Base-by-base conservation (phyloP, 2,797 vertebrate genomes). In the Cuculus canorus region DNA sequence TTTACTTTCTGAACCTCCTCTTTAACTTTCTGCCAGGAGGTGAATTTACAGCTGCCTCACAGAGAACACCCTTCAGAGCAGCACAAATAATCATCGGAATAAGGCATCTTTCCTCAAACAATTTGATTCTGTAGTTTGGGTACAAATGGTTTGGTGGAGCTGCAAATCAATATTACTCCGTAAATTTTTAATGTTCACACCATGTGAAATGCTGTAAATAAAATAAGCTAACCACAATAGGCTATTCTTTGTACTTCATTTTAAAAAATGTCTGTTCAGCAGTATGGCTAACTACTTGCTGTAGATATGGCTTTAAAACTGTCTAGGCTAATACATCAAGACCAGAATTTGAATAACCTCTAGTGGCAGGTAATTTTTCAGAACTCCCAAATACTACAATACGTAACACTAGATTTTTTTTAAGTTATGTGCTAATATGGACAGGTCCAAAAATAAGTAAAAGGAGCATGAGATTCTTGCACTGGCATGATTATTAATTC, bases 261-360 rank as follows among this genome's bases (percentile, higher is more conserved):
- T 96, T n/a, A 88, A 98, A 97, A 98, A 98, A 94, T 97, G 98
- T 96, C 97, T 94, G 96, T 96, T 98, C 98, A 98, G 98, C 98
- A 98, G 88, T 97, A 96, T 95, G 96, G 96, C 97, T 97, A 97
- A 98, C 97, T 97, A 97, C 97, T 96, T 28, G 93, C 97, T 96
- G 95, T 97, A 94, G 96, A 95, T 66, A 97, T 75, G 97, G 97
- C 97, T 98, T 97, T 98, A 98, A 98, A 98, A 93, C 98, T 97
- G 98, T 98, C 98, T 96, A 75, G 95, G 80, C 97, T 98, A 98
- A 98, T 98, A 98, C 97, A 98, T 98, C 98, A 98, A 97, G 90
- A 78, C 53, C 45, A 71, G 95, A 97, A 97, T 98, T 98, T 98
- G 97, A 98, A 98, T 97, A 98, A 98, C 98, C 97, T 91, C 96